A percentile compares a stretch with the other conserved stretches of the same genome.
Evolutionary conservation across 1,140 invertebrate species (phyloP).

Genomic region (Drosophila subpulchrella): DNA sequence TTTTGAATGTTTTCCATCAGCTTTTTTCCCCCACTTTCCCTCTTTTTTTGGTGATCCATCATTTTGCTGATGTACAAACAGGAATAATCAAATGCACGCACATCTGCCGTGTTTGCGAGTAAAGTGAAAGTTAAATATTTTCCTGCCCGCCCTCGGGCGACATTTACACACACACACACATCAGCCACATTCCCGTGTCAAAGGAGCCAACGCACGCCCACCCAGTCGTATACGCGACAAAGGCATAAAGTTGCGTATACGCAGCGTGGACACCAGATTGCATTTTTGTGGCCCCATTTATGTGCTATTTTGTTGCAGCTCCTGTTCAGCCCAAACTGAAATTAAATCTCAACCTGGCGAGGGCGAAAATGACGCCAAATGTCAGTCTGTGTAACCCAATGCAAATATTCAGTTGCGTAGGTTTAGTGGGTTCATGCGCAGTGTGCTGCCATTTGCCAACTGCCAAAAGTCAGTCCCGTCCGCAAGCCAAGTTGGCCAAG

Average conservation of each 20-base stretch:
- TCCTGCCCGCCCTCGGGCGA: slow-evolving; percentile 12
- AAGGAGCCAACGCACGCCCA: slow-evolving; percentile 6
- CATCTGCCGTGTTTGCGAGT: slow-evolving; percentile 28
- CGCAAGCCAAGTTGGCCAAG: slow-evolving; percentile 3
- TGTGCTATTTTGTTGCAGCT: slow-evolving; percentile 23
- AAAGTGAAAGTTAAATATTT: slow-evolving; percentile 55
- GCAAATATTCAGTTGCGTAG: slow-evolving; percentile 2
- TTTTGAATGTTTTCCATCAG: slow-evolving; percentile 57
- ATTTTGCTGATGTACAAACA: slow-evolving; percentile 18
- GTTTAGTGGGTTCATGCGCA: slow-evolving; percentile 37
- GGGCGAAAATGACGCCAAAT: slow-evolving; percentile 7
- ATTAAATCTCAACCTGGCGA: slow-evolving; percentile 6
- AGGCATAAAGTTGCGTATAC: slow-evolving; percentile 36
- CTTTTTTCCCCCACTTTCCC: background rate
- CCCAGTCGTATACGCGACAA: slow-evolving; percentile 4
- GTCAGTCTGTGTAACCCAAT: slow-evolving; percentile 17
- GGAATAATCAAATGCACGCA: slow-evolving; percentile 42
- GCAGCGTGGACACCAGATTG: slow-evolving; percentile 15
- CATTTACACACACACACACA: slow-evolving; percentile 8
- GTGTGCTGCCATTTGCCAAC: slow-evolving; percentile 48
- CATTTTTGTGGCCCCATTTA: slow-evolving; percentile 22
- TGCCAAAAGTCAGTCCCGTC: slow-evolving; percentile 19
- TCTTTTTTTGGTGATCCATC: background rate
- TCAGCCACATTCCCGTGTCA: slow-evolving; percentile 9
- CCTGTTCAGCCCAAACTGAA: slow-evolving; percentile 9